phyloP scores from a whole-genome alignment of 2,113 vertebrate species.

The Lagopus muta region DNA sequence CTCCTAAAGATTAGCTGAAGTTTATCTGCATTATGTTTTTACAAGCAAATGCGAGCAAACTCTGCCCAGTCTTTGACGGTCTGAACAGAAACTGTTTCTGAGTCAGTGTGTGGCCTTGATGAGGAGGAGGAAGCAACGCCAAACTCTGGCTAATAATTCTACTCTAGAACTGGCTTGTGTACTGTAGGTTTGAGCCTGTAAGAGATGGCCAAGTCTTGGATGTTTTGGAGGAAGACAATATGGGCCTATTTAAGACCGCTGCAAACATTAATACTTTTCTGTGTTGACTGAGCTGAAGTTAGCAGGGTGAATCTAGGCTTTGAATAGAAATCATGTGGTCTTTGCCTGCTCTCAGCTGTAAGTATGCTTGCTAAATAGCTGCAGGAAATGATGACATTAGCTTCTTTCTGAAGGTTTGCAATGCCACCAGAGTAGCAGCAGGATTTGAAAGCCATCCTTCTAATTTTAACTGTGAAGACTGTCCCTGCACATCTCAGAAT shows the following conservation, averaged over 20 bases:
- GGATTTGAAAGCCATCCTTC: neutral
- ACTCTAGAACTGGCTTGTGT: neutral
- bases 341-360: neutral
- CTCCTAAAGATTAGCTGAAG: neutral
- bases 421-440: accelerated
- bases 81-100: neutral
- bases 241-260: neutral
- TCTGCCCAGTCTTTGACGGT: neutral
- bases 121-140: neutral
- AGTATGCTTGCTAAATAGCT: accelerated
- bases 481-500: neutral
- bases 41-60: neutral
- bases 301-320: neutral
- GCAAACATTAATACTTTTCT: neutral
- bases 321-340: neutral
- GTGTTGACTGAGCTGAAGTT: neutral
- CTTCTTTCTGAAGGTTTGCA: neutral
- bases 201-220: accelerated
- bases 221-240: neutral
- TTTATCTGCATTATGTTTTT: neutral
- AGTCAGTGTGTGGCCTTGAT: neutral
- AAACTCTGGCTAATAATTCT: accelerated
- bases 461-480: neutral
- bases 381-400: neutral
- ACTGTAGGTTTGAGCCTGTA: neutral